phyloP scores from a whole-genome alignment of 1,140 invertebrate genomes.

The Apocrypta bakeri region DNA sequence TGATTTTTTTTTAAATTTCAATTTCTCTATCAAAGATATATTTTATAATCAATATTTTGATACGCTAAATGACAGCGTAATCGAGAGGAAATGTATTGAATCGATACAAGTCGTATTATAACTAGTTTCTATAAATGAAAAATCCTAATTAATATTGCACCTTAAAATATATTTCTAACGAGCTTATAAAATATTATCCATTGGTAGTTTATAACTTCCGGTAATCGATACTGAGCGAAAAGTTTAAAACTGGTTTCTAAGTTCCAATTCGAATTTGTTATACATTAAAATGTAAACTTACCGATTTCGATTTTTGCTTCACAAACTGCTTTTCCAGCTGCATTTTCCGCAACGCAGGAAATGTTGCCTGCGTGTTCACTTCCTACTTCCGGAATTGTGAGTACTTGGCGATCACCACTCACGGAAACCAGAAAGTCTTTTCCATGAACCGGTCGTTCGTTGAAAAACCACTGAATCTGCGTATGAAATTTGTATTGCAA shows the following conservation, averaged over 20 bases:
- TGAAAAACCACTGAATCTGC: constrained; percentile 85
- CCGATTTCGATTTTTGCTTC: constrained; percentile 77
- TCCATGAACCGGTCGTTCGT: constrained; percentile 81
- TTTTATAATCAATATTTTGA: too few relatives aligned
- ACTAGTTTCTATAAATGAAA: too few relatives aligned
- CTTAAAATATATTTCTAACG: too few relatives aligned
- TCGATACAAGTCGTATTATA: too few relatives aligned
- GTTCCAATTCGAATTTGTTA: not conserved
- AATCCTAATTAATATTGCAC: too few relatives aligned
- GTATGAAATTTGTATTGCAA: constrained; percentile 45
- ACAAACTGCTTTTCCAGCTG: constrained; percentile 82
- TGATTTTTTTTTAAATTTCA: too few relatives aligned
- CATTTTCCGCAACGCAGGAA: constrained; percentile 85
- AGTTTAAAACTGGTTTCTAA: not conserved
- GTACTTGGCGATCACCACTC: constrained; percentile 81
- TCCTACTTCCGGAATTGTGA: constrained; percentile 78
- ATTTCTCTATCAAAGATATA: too few relatives aligned
- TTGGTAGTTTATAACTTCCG: not conserved
- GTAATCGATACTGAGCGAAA: not conserved
- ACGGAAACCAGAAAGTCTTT: constrained; percentile 82
- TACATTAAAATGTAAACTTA: constrained; percentile 61
- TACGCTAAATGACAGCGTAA: too few relatives aligned
- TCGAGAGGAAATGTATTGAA: too few relatives aligned
- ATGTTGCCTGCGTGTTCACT: constrained; percentile 80
- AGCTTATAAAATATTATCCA: not conserved